Evolutionary conservation across 2,888 invertebrate species (phyloP).

Genomic region (Cerastoderma edule): DNA sequence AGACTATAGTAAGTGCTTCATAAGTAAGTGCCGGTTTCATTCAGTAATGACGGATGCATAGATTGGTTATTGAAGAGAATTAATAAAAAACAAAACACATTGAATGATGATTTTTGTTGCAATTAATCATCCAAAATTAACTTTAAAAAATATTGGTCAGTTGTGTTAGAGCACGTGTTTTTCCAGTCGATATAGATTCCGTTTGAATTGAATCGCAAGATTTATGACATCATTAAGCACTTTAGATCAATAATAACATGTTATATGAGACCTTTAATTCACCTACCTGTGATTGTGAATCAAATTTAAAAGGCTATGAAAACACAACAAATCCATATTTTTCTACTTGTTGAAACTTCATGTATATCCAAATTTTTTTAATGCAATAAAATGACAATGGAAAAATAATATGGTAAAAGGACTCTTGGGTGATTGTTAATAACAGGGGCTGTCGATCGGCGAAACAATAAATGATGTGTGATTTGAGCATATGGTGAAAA

Average conservation of each 20-base stretch:
- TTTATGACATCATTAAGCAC: not conserved
- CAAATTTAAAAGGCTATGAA: too few relatives aligned
- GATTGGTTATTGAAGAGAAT: too few relatives aligned
- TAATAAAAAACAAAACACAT: not conserved
- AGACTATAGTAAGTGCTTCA: not conserved
- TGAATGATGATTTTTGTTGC: not conserved
- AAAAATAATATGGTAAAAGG: too few relatives aligned
- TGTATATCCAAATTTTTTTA: too few relatives aligned
- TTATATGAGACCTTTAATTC: not conserved
- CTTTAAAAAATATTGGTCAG: slow-evolving; percentile 1
- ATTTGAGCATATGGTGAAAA: too few relatives aligned
- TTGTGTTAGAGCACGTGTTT: not conserved
- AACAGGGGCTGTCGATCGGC: too few relatives aligned
- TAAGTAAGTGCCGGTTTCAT: too few relatives aligned
- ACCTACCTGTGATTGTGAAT: not conserved
- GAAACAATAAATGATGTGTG: too few relatives aligned
- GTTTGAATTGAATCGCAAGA: not conserved
- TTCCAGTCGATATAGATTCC: not conserved
- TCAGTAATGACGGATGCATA: not conserved
- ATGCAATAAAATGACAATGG: too few relatives aligned
- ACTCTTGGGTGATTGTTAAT: too few relatives aligned
- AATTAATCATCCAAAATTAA: not conserved
- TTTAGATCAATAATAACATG: too few relatives aligned
- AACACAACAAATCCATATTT: too few relatives aligned
- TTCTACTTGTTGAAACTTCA: not conserved